Percentiles rank a stretch among this genome's conserved stretches.
Evolutionary conservation across 2,113 vertebrate genomes (phyloP).

Genomic region (Coryphaenoides rupestris): DNA sequence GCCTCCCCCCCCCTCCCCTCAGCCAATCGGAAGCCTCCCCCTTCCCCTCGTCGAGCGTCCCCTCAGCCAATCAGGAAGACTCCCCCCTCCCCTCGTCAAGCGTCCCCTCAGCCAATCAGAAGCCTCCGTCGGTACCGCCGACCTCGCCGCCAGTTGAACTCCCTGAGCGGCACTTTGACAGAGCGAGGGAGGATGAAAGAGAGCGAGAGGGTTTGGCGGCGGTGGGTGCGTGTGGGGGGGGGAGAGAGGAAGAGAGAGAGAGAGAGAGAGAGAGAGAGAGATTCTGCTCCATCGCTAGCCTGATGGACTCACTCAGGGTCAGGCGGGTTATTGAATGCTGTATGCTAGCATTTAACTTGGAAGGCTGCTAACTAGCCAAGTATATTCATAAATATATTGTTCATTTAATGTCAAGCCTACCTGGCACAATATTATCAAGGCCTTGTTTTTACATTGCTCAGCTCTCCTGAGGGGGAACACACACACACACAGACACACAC

Average conservation of each 20-base stretch:
- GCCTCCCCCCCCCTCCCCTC: too few species aligned
- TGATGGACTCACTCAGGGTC: too few species aligned
- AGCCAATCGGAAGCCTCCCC: too few species aligned
- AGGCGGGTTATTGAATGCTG: too few species aligned
- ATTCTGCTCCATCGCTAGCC: not conserved
- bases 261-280: constrained; percentile 7
- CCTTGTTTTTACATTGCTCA: too few species aligned
- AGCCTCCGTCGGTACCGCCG: constrained; percentile 34
- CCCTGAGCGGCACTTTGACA: constrained; percentile 43
- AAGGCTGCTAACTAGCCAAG: too few species aligned
- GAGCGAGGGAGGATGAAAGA: constrained; percentile 33
- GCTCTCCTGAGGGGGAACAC: not conserved
- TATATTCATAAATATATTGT: too few species aligned
- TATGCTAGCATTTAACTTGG: too few species aligned
- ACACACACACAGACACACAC: not conserved
- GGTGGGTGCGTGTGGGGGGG: constrained; percentile 16
- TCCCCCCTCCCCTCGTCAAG: too few species aligned
- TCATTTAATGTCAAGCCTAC: too few species aligned
- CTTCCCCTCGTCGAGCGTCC: constrained; percentile 22
- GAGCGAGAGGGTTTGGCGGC: constrained; percentile 31
- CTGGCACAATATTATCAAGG: too few species aligned
- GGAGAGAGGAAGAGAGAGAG: constrained; percentile 23
- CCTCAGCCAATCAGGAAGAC: constrained; percentile 31
- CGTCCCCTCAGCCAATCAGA: constrained; percentile 32
- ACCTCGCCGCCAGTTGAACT: constrained; percentile 55